Percentiles rank a stretch among this genome's conserved stretches.
These are phyloP conservation scores for Dasyprocta punctata DNA, from an alignment of 2,113 vertebrate species.

Conservation along the genomic window DNA sequence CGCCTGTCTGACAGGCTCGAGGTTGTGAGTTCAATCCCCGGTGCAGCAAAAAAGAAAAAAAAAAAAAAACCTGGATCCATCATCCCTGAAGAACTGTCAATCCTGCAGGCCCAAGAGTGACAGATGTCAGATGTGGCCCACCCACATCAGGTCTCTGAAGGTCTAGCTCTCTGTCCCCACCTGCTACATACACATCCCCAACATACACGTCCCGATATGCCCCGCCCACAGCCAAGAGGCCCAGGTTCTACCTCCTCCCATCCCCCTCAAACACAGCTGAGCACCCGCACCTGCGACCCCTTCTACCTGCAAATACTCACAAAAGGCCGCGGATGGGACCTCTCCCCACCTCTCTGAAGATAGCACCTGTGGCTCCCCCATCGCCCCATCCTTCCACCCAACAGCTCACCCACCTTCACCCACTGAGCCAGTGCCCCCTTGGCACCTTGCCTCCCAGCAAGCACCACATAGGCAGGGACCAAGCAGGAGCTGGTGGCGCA, in stretches of 20 bases:
- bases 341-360: background rate
- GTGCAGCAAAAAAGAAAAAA: too few species aligned
- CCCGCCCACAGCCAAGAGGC: fast-evolving
- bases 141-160: background rate
- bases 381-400: background rate
- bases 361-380: background rate
- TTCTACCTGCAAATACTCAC: background rate
- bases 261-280: background rate
- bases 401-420: too few species aligned
- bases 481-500: fast-evolving
- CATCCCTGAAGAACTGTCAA: too few species aligned
- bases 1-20: too few species aligned
- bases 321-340: background rate
- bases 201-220: background rate
- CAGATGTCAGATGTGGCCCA: background rate
- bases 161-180: background rate
- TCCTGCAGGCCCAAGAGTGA: too few species aligned
- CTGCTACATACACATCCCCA: background rate
- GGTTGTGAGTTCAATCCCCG: too few species aligned
- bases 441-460: background rate
- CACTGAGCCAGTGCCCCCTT: background rate
- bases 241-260: background rate
- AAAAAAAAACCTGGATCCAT: background rate
- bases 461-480: background rate
- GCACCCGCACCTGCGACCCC: background rate